Conservation (phyloP, 1,140 invertebrate species). For the Cyrtorhinus lividipennis region DNA sequence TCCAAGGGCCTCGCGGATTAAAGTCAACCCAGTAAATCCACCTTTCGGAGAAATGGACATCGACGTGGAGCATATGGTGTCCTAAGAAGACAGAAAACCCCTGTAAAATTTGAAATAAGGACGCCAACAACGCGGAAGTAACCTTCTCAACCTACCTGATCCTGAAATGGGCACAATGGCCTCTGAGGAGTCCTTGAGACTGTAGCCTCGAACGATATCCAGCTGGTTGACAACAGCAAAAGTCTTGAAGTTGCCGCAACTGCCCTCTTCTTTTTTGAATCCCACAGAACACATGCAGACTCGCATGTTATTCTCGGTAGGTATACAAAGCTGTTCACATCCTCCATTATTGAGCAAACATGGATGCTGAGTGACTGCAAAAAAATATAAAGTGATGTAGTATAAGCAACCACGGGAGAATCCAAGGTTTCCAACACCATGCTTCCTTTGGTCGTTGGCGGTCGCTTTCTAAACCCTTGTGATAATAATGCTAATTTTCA, state of each 20-base stretch:
- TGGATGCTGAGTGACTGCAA: slow-evolving; percentile 49
- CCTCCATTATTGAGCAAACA: slow-evolving; percentile 76
- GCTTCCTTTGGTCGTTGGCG: no score
- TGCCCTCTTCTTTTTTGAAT: slow-evolving; percentile 50
- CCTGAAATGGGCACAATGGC: slow-evolving; percentile 91
- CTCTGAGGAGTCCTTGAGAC: slow-evolving; percentile 66
- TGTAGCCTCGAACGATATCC: slow-evolving; percentile 74
- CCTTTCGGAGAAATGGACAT: slow-evolving; percentile 71
- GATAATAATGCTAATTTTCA: no score
- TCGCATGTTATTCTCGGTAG: slow-evolving; percentile 47
- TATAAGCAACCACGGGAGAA: no score
- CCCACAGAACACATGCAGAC: slow-evolving; percentile 79
- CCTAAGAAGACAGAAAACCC: slow-evolving; percentile 27
- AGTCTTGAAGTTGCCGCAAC: slow-evolving; percentile 60
- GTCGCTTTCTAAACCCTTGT: no score
- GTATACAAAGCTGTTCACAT: slow-evolving; percentile 88
- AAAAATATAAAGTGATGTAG: no score
- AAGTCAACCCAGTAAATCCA: slow-evolving; percentile 98
- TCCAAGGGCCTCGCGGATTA: slow-evolving; percentile 65
- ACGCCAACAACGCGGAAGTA: background rate
- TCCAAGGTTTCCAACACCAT: no score
- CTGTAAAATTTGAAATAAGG: background rate
- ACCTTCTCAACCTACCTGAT: slow-evolving; percentile 33
- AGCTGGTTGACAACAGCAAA: slow-evolving; percentile 85
- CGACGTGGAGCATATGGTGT: slow-evolving; percentile 79